A percentile compares a stretch with the other conserved stretches of the same genome.
Evolutionary conservation across 30 jellyfish, hydroid and myxozoan species (phyloP).

Genomic region (Aurelia sp.): DNA sequence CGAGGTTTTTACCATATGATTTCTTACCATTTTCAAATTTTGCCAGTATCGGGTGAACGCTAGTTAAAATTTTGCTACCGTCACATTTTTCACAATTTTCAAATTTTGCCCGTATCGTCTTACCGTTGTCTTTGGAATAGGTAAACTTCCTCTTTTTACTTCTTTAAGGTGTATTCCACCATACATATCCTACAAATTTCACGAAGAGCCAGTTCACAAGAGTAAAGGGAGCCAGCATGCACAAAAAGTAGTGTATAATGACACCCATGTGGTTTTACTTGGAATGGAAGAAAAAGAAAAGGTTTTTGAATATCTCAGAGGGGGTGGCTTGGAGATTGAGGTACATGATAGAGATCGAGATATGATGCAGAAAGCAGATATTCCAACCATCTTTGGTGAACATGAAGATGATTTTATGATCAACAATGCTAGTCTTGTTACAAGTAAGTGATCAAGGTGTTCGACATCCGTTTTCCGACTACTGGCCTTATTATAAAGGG

Average conservation of each 20-base stretch:
- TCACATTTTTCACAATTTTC: too few relatives aligned
- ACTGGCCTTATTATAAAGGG: too few relatives aligned
- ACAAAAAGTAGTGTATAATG: conserved; percentile 70
- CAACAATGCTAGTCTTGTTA: conserved; percentile 40
- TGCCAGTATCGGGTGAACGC: too few relatives aligned
- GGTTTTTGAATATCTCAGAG: conserved; percentile 85
- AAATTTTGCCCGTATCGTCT: too few relatives aligned
- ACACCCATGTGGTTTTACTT: conserved; percentile 74
- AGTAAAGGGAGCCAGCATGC: conserved; percentile 64
- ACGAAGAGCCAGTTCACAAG: conserved; percentile 68
- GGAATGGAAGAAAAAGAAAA: conserved; percentile 79
- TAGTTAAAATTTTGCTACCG: too few relatives aligned
- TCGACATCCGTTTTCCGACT: too few relatives aligned
- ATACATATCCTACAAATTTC: conserved; percentile 70
- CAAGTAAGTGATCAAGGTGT: conserved; percentile 33
- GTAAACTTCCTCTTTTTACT: too few relatives aligned
- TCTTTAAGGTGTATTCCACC: conserved; percentile 80
- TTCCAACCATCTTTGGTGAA: conserved; percentile 76
- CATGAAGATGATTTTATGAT: conserved; percentile 68
- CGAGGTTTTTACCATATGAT: too few relatives aligned
- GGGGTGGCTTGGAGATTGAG: conserved; percentile 88
- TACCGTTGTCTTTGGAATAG: too few relatives aligned
- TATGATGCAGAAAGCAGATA: conserved; percentile 25
- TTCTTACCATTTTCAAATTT: too few relatives aligned
- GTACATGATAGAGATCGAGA: conserved; percentile 93